These are phyloP conservation scores for Alectoris magna DNA, from an alignment of 2,797 vertebrate species.

Conservation along the genomic window DNA sequence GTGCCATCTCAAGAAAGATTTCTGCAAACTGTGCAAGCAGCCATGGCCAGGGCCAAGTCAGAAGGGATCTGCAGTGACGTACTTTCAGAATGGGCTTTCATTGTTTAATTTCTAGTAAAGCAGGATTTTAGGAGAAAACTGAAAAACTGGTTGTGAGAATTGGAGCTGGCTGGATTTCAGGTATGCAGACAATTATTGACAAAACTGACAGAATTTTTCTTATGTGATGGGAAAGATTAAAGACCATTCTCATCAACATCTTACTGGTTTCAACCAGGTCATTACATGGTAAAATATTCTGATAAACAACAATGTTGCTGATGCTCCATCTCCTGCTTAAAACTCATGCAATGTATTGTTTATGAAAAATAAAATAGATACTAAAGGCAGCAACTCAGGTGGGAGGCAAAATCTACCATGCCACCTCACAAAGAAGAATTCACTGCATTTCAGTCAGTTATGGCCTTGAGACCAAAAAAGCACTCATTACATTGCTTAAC, in stretches of 20 bases:
- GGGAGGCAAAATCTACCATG: neutral
- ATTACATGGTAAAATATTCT: neutral
- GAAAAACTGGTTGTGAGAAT: neutral
- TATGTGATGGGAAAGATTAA: neutral
- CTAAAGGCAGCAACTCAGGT: neutral
- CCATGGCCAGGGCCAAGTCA: neutral
- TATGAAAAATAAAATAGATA: neutral
- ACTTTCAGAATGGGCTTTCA: neutral
- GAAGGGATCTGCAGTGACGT: accelerated
- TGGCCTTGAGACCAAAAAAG: neutral
- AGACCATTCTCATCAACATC: neutral
- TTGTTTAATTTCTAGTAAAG: neutral
- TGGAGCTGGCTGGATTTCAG: neutral
- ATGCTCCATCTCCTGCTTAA: neutral
- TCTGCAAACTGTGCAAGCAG: neutral
- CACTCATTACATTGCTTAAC: neutral
- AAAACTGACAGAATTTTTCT: neutral
- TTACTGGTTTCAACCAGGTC: neutral
- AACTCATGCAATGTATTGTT: neutral
- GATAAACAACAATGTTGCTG: neutral
- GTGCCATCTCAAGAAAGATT: neutral
- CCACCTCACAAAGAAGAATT: neutral
- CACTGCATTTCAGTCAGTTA: constrained; percentile 26
- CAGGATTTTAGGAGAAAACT: neutral
- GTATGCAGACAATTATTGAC: neutral